Base-by-base conservation (phyloP, 2,888 invertebrate species). In the Imbricaverruca yamaguchii region DNA sequence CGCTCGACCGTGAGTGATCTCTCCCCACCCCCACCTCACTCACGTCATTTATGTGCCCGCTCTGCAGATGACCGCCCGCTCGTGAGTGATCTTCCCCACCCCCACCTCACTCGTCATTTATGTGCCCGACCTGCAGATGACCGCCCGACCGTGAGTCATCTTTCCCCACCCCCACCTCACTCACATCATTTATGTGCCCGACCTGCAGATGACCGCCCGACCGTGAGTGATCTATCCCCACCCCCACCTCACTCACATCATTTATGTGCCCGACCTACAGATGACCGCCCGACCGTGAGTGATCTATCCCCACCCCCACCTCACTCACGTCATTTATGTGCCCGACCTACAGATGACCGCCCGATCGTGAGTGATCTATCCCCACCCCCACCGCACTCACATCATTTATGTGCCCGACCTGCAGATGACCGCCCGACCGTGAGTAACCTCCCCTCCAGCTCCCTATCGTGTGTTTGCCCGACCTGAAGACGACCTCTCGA, bases 291-390 rank as follows among this genome's bases (percentile, higher is more conserved):
- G 89, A 57, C 90, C 93, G 92, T 91, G 88, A 91, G 92, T 91
- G 13, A 25, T n/a, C n/a, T n/a, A n/a, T n/a, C n/a, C n/a, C n/a
- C n/a, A n/a, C n/a, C n/a, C n/a, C n/a, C n/a, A n/a, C n/a, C n/a
- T n/a, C n/a, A n/a, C n/a, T n/a, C 69, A 11, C 23, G 6, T 61
- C 12, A 6, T 11, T 6, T 15, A 98, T 87, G 91, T 95, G 83
- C 98, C 98, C 0, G 93, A 98, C 87, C 89, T 98, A 25, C 90
- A 90, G 82, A 89, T 98, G 84, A 90, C 90, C 82, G 93, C 93
- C n/a, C 21, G n/a, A 65, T 13, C n/a, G 63, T 65, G 11, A 61
- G 59, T 65, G 21, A 61, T n/a, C n/a, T n/a, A n/a, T n/a, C n/a
- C n/a, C n/a, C n/a, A n/a, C n/a, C n/a, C n/a, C n/a, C n/a, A n/a